Conservation (phyloP, 2,888 invertebrate species). For the Torymus tubicola region DNA sequence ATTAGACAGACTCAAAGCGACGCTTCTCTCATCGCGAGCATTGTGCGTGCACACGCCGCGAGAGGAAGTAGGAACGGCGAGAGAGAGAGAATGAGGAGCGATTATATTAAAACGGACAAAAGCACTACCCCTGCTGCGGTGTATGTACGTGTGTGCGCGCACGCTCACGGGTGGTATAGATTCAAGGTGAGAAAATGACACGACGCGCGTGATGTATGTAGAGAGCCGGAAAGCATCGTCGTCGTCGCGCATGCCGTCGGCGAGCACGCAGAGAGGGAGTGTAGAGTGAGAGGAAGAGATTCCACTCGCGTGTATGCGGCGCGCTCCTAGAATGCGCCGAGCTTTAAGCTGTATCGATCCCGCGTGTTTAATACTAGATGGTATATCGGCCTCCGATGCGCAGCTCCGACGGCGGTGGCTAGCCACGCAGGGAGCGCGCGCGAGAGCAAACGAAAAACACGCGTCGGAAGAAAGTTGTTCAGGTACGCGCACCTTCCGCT, state of each 20-base stretch:
- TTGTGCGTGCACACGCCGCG: neutral
- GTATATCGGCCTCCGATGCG: too few relatives aligned
- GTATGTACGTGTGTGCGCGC: neutral
- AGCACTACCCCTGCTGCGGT: neutral
- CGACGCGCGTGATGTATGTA: neutral
- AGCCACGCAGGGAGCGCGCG: too few relatives aligned
- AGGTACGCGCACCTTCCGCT: too few relatives aligned
- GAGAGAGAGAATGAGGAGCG: constrained; percentile 1
- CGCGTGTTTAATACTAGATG: neutral
- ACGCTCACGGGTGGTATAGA: neutral
- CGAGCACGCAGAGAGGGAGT: too few relatives aligned
- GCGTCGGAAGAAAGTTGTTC: too few relatives aligned
- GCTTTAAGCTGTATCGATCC: constrained; percentile 31
- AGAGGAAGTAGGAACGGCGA: neutral
- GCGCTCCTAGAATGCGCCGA: neutral
- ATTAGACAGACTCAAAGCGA: neutral
- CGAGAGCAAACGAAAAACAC: too few relatives aligned
- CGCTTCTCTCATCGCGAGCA: neutral
- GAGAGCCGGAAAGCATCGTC: neutral
- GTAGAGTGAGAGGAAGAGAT: too few relatives aligned
- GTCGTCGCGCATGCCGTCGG: neutral
- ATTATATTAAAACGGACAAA: constrained; percentile 15
- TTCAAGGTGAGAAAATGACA: constrained; percentile 29
- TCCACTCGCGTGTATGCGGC: neutral
- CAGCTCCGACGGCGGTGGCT: too few relatives aligned